Percentiles rank a stretch among this genome's conserved stretches.
Conservation (phyloP, 2,113 vertebrate species). For the Anolis sagrei region DNA sequence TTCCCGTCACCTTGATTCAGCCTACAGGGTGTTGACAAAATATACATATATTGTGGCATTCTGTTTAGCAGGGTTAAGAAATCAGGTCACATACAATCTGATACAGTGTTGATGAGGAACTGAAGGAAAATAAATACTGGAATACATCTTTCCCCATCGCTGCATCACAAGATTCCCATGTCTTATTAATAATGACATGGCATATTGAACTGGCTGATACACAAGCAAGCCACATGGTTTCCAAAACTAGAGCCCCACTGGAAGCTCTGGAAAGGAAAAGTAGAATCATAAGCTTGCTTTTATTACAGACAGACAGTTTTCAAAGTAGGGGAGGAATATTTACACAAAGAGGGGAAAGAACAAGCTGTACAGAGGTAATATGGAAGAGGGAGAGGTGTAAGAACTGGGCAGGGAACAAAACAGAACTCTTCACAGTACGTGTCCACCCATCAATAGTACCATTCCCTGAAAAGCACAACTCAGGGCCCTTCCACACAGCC, state of each 20-base stretch:
- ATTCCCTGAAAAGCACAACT: not conserved
- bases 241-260: not conserved
- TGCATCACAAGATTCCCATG: conserved; percentile 18
- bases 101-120: conserved; percentile 39
- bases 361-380: not conserved
- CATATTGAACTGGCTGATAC: not conserved
- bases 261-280: not conserved
- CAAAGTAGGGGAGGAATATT: not conserved
- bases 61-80: not conserved
- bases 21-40: conserved; percentile 38
- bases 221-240: not conserved
- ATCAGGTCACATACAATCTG: conserved; percentile 23
- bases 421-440: not conserved
- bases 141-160: not conserved
- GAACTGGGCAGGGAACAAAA: not conserved
- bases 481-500: too few species aligned
- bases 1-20: conserved; percentile 54
- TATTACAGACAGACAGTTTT: not conserved
- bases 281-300: not conserved
- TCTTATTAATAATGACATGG: not conserved
- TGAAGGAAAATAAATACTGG: conserved; percentile 29
- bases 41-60: not conserved
- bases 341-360: not conserved
- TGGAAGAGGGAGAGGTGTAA: not conserved
- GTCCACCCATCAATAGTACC: not conserved